A percentile compares a stretch with the other conserved stretches of the same genome.
Evolutionary conservation across 1,140 invertebrate genomes (phyloP).

Genomic region (Drosophila athabasca): DNA sequence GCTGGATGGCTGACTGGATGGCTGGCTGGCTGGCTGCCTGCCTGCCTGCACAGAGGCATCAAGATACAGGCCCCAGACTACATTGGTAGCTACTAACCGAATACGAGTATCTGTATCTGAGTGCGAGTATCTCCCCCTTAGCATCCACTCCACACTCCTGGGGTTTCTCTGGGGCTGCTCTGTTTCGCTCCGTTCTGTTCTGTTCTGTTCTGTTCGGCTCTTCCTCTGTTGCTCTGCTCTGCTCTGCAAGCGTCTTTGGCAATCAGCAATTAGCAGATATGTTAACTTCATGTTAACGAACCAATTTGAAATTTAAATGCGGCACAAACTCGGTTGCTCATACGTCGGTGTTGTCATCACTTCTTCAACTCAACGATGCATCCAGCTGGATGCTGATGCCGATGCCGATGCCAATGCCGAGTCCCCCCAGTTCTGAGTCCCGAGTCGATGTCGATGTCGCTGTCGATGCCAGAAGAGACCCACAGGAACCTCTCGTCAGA

Average conservation of each 20-base stretch:
- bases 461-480: conserved; percentile 33
- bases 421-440: not conserved
- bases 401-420: conserved; percentile 19
- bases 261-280: conserved; percentile 82
- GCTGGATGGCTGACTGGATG: conserved; percentile 21
- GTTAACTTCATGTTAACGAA: conserved; percentile 82
- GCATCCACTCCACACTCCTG: conserved; percentile 6
- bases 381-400: conserved; percentile 41
- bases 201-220: conserved; percentile 11
- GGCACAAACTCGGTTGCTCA: conserved; percentile 77
- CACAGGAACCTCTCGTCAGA: conserved; percentile 5
- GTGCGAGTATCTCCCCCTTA: conserved; percentile 35
- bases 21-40: not conserved
- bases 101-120: conserved; percentile 67
- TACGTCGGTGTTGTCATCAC: conserved; percentile 78
- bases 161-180: conserved; percentile 18
- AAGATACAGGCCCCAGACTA: conserved; percentile 66
- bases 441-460: conserved; percentile 18
- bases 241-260: conserved; percentile 72
- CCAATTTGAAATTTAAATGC: conserved; percentile 82
- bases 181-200: conserved; percentile 3
- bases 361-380: conserved; percentile 71
- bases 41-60: conserved; percentile 74
- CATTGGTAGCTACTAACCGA: conserved; percentile 63
- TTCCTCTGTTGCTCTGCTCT: conserved; percentile 37